Evolutionary conservation across 2,797 vertebrate genomes (phyloP), one percentile per base, ranked within the genome.

Genomic region (Phataginus tetradactyla): DNA sequence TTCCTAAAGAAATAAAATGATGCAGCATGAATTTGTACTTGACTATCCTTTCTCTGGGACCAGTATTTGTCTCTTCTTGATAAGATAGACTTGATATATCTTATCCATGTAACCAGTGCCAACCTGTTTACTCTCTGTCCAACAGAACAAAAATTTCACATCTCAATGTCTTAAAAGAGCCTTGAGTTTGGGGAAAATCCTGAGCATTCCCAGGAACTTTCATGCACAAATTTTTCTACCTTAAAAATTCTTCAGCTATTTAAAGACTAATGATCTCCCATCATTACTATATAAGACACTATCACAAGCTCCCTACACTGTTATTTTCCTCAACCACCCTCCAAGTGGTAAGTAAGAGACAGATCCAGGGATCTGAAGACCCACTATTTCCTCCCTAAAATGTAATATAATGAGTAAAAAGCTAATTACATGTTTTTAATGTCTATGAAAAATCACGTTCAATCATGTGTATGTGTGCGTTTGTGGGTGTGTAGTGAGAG

Each of bases 51-150:
- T 88, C 75, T 75, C 34, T 77, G 59, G 29, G 23, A 45, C 5
- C 37, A 93, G n/a, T 64, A 93, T 83, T 57, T 81, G 6, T 95
- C 37, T 86, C 23, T 86, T 89, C 53, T 68, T 93, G 14, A 7
- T 71, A 95, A 90, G 49, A 55, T 45, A 4, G 18, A 91, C n/a
- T 94, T 79, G 32, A 95, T 63, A 88, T 69, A 77, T 1, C 18
- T 94, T 83, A 49, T 86, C 59, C 88, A 34, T 45, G 13, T 14
- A 78, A 90, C 15, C 51, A 63, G 17, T 32, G 29, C 29, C 68
- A 83, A 85, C 7, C 3, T 42, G 13, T 14, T 68, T 88, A 86
- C 13, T 34, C 17, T 87, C 29, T 95, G 74, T 89, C 14, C 34
- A 95, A 68, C 51, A 61, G 15, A 89, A 69, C 0, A 92, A 84